These are phyloP conservation scores for Zygaena filipendulae DNA, from an alignment of 2,888 invertebrate species.

Conservation along the genomic window DNA sequence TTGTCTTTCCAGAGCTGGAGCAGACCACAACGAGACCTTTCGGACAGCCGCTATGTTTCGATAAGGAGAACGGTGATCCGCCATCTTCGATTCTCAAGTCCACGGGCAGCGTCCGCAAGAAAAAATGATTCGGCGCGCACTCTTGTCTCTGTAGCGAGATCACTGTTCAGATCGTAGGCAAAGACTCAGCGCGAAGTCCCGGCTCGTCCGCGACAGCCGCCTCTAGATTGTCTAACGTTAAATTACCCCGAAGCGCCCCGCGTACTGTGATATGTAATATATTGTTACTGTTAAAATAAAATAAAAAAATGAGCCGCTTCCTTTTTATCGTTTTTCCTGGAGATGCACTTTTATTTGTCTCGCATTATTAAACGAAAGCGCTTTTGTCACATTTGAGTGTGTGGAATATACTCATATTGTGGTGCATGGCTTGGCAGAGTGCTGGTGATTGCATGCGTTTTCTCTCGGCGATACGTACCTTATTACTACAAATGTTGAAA, in stretches of 20 bases:
- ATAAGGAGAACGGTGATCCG: slow-evolving; percentile 65
- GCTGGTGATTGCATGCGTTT: slow-evolving; percentile 54
- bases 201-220: slow-evolving; percentile 37
- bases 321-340: slow-evolving; percentile 42
- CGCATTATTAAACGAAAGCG: slow-evolving; percentile 30
- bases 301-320: slow-evolving; percentile 40
- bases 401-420: no score
- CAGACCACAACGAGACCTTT: slow-evolving; percentile 75
- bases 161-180: slow-evolving; percentile 30
- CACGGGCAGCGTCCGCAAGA: slow-evolving; percentile 63
- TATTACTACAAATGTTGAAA: no score
- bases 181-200: slow-evolving; percentile 40
- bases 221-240: slow-evolving; percentile 36
- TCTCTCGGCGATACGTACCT: slow-evolving; percentile 33
- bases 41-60: slow-evolving; percentile 83
- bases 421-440: slow-evolving; percentile 62
- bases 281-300: slow-evolving; percentile 68
- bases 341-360: slow-evolving; percentile 24
- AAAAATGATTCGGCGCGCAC: slow-evolving; percentile 46
- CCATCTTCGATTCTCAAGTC: slow-evolving; percentile 64
- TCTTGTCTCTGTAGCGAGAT: no score
- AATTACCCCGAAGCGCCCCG: slow-evolving; percentile 64
- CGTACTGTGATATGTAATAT: slow-evolving; percentile 67
- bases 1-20: slow-evolving; percentile 63
- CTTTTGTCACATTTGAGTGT: slow-evolving; percentile 36